Evolutionary conservation across 1,140 invertebrate genomes (phyloP).

Genomic region (Sitophilus oryzae): DNA sequence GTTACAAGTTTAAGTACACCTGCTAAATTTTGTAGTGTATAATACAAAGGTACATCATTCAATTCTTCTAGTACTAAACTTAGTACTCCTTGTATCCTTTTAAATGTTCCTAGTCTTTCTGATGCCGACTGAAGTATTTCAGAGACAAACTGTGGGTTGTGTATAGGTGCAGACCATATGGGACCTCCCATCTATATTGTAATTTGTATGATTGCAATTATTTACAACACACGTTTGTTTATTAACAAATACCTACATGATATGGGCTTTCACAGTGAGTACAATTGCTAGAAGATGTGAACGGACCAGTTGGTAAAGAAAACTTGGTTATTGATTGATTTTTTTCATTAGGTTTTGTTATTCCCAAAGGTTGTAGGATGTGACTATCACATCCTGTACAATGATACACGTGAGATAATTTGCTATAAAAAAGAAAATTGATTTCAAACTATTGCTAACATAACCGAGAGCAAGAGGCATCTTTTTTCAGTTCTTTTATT

Average conservation of each 20-base stretch:
- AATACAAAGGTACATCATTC: constrained; percentile 80
- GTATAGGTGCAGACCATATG: constrained; percentile 84
- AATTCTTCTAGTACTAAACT: constrained; percentile 74
- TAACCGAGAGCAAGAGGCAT: too few relatives aligned
- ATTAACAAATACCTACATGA: constrained; percentile 51
- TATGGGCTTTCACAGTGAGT: constrained; percentile 68
- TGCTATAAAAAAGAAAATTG: constrained; percentile 50
- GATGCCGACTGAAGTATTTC: constrained; percentile 45
- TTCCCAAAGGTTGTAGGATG: constrained; percentile 70
- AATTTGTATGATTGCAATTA: not conserved
- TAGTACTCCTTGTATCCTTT: constrained; percentile 69
- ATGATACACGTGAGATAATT: constrained; percentile 80
- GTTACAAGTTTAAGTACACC: constrained; percentile 59
- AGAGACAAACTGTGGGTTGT: constrained; percentile 71
- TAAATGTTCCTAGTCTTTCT: constrained; percentile 60
- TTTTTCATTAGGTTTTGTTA: constrained; percentile 54
- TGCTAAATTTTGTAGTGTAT: constrained; percentile 61
- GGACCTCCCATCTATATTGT: constrained; percentile 78
- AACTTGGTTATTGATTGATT: constrained; percentile 55
- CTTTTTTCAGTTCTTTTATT: too few relatives aligned
- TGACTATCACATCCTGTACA: constrained; percentile 83
- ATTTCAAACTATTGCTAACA: too few relatives aligned
- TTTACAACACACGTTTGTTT: not conserved
- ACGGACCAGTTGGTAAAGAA: constrained; percentile 60
- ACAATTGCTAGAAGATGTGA: constrained; percentile 62